Evolutionary conservation across 2,888 invertebrate species (phyloP).

Genomic region (Heliconius hortense): DNA sequence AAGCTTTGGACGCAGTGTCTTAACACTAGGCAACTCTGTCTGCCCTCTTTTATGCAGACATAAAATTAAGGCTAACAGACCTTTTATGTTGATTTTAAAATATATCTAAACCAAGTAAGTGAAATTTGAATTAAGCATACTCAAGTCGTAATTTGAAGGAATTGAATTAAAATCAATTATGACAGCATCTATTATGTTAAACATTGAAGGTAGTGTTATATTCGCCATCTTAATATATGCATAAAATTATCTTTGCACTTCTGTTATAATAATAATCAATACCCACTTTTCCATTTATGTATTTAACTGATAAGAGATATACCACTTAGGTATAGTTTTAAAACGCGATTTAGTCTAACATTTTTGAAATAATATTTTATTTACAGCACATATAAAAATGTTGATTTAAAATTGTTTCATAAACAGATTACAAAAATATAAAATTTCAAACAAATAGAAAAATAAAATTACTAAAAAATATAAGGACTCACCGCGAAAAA

Average conservation of each 20-base stretch:
- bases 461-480: background rate
- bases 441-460: background rate
- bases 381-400: background rate
- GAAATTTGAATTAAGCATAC: no score
- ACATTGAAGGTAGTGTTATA: background rate
- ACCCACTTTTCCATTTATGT: background rate
- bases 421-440: background rate
- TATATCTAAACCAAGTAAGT: no score
- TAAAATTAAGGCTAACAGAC: no score
- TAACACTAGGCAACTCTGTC: background rate
- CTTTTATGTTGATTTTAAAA: no score
- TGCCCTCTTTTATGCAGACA: background rate
- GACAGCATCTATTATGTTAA: background rate
- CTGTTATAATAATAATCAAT: background rate
- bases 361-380: background rate
- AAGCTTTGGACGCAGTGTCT: background rate
- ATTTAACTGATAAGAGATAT: background rate
- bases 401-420: background rate
- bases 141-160: no score
- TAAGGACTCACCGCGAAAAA: constrained; percentile 86
- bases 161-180: background rate
- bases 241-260: constrained; percentile 1
- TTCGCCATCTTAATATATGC: background rate
- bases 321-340: background rate
- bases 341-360: background rate